Evolutionary conservation across 2,888 invertebrate species (phyloP).

Genomic region (Mythimna loreyi): DNA sequence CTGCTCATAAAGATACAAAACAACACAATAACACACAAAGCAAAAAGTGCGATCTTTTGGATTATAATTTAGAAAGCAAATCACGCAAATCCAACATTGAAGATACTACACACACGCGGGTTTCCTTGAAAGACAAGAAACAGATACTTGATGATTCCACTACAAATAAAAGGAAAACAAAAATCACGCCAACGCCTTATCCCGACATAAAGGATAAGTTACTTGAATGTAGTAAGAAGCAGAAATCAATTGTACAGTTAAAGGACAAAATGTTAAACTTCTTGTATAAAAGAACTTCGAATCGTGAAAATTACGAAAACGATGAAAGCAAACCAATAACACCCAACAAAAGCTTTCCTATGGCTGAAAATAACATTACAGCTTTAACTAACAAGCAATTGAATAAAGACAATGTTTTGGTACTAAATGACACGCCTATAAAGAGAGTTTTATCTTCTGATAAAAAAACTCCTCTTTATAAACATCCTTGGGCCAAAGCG

Average conservation of each 20-base stretch:
- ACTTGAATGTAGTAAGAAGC: slow-evolving; percentile 51
- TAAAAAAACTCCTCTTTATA: slow-evolving; percentile 33
- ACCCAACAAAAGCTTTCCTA: slow-evolving; percentile 1
- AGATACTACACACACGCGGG: slow-evolving; percentile 8
- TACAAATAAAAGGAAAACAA: slow-evolving; percentile 45
- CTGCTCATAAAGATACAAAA: slow-evolving; percentile 9
- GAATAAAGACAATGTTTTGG: slow-evolving; percentile 21
- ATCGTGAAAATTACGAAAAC: slow-evolving; percentile 42
- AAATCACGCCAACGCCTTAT: slow-evolving; percentile 34
- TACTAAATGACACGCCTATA: background rate
- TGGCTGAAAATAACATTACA: slow-evolving; percentile 46
- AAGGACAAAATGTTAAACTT: slow-evolving; percentile 80
- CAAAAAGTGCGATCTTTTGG: slow-evolving; percentile 14
- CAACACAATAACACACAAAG: background rate
- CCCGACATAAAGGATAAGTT: slow-evolving; percentile 52
- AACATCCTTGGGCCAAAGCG: slow-evolving; percentile 75
- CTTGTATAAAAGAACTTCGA: slow-evolving; percentile 74
- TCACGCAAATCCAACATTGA: slow-evolving; percentile 25
- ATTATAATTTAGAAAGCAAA: slow-evolving; percentile 23
- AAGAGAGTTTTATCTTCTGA: slow-evolving; percentile 12
- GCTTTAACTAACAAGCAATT: slow-evolving; percentile 5
- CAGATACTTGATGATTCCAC: slow-evolving; percentile 16
- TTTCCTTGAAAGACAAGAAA: slow-evolving; percentile 29
- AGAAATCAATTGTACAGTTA: slow-evolving; percentile 73
- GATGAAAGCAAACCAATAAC: slow-evolving; percentile 12